phyloP scores from a whole-genome alignment of 2,888 invertebrate genomes.

The Leptopilina drosophilae region DNA sequence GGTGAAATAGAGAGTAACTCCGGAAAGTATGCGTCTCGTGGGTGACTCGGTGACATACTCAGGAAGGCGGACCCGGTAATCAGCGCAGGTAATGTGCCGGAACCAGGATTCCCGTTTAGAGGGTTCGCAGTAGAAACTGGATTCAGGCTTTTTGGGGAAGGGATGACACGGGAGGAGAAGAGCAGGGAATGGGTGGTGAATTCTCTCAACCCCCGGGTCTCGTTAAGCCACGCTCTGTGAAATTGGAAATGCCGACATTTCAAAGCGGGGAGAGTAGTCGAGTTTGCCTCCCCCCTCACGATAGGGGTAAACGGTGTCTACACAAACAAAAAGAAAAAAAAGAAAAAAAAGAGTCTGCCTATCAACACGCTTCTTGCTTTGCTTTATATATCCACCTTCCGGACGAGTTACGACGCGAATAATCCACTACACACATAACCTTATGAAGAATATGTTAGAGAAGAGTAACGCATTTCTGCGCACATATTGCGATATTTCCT shows the following conservation, averaged over 20 bases:
- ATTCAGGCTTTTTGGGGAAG: slow-evolving; percentile 26
- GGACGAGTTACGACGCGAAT: slow-evolving; percentile 42
- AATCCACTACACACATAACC: slow-evolving; percentile 13
- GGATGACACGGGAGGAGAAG: slow-evolving; percentile 26
- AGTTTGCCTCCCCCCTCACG: slow-evolving; percentile 40
- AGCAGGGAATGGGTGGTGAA: slow-evolving; percentile 46
- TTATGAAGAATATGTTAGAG: slow-evolving; percentile 27
- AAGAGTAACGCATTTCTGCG: slow-evolving; percentile 22
- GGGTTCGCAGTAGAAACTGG: slow-evolving; percentile 55
- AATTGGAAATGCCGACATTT: slow-evolving; percentile 75
- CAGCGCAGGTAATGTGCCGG: slow-evolving; percentile 76
- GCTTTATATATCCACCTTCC: slow-evolving; percentile 37
- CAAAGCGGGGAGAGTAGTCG: slow-evolving; percentile 49
- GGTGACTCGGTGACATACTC: slow-evolving; percentile 74
- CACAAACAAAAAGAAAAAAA: not conserved
- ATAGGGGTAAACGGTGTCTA: slow-evolving; percentile 36
- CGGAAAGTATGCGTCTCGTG: slow-evolving; percentile 69
- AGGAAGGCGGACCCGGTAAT: slow-evolving; percentile 71
- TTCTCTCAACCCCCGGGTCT: slow-evolving; percentile 72
- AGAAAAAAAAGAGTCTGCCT: slow-evolving; percentile 47
- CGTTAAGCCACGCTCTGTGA: slow-evolving; percentile 77
- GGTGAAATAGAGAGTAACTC: slow-evolving; percentile 42
- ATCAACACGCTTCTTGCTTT: slow-evolving; percentile 50
- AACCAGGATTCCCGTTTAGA: slow-evolving; percentile 69
- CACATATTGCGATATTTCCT: slow-evolving; percentile 29